Conservation (phyloP, 2,113 vertebrate genomes). For the Halcyon malimbica region DNA sequence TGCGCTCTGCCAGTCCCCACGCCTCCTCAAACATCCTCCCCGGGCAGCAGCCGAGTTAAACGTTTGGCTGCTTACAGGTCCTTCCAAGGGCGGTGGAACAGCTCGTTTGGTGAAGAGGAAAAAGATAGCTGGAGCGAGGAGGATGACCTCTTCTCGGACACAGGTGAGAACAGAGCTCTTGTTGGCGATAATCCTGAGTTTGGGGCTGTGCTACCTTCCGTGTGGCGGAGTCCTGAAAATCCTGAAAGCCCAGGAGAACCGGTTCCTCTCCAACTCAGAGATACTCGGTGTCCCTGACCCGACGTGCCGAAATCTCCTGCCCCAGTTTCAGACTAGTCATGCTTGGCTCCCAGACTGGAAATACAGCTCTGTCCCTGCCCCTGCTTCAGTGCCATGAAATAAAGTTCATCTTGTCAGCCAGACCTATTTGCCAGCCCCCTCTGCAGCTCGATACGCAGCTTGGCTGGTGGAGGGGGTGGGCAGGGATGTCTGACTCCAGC, state of each 20-base stretch:
- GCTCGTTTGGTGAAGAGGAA: conserved; percentile 36
- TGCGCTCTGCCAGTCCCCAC: neutral
- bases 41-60: neutral
- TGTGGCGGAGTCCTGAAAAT: neutral
- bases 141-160: conserved; percentile 72
- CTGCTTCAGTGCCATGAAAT: neutral
- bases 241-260: neutral
- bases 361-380: neutral
- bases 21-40: neutral
- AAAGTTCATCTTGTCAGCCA: neutral
- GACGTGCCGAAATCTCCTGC: neutral
- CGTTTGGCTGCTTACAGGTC: conserved; percentile 52
- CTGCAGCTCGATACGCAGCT: neutral
- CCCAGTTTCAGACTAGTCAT: neutral
- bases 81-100: conserved; percentile 21
- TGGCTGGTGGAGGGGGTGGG: neutral
- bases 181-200: neutral
- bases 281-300: neutral
- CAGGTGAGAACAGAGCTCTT: conserved; percentile 42
- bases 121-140: conserved; percentile 79
- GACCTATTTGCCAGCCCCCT: neutral
- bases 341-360: neutral
- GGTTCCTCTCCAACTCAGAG: neutral
- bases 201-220: neutral
- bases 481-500: neutral